Percentiles rank a stretch among this genome's conserved stretches.
These are phyloP conservation scores for Drosophila virilis DNA, from an alignment of 1,140 invertebrate species.

Conservation along the genomic window DNA sequence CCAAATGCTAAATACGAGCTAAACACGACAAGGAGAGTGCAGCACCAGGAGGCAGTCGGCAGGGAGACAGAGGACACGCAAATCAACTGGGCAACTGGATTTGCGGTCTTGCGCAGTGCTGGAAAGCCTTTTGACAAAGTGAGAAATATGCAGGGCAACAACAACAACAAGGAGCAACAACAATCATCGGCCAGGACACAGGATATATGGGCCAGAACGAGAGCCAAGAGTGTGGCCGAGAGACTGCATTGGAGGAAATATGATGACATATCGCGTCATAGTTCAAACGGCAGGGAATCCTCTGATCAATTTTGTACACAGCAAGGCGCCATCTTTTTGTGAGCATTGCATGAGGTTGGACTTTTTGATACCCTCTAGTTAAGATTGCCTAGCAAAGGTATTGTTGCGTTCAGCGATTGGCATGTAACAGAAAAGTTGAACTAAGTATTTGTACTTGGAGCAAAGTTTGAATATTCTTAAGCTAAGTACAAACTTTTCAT, in stretches of 20 bases:
- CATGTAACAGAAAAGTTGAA: neutral
- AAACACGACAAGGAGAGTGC: constrained; percentile 19
- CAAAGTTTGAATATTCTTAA: no score
- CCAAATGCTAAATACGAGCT: constrained; percentile 56
- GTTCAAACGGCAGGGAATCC: constrained; percentile 84
- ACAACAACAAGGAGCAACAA: constrained; percentile 4
- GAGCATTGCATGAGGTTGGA: constrained; percentile 33
- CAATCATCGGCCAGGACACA: neutral
- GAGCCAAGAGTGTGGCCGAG: constrained; percentile 18
- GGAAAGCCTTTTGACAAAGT: constrained; percentile 66
- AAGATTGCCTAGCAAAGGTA: neutral
- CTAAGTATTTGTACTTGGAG: no score
- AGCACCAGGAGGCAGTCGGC: neutral
- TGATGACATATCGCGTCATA: constrained; percentile 85
- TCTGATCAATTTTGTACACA: constrained; percentile 84
- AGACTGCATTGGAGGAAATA: constrained; percentile 73
- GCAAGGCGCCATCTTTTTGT: constrained; percentile 83
- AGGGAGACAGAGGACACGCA: neutral
- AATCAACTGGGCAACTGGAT: constrained; percentile 18
- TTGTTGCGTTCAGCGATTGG: neutral
- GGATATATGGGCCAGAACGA: constrained; percentile 9
- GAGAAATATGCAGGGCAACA: constrained; percentile 68
- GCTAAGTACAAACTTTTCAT: no score
- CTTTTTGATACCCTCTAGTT: constrained; percentile 5
- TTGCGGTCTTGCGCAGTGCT: constrained; percentile 57